A percentile compares a stretch with the other conserved stretches of the same genome.
Conservation (phyloP, 2,797 vertebrate species). For the Galaxias olidus region DNA sequence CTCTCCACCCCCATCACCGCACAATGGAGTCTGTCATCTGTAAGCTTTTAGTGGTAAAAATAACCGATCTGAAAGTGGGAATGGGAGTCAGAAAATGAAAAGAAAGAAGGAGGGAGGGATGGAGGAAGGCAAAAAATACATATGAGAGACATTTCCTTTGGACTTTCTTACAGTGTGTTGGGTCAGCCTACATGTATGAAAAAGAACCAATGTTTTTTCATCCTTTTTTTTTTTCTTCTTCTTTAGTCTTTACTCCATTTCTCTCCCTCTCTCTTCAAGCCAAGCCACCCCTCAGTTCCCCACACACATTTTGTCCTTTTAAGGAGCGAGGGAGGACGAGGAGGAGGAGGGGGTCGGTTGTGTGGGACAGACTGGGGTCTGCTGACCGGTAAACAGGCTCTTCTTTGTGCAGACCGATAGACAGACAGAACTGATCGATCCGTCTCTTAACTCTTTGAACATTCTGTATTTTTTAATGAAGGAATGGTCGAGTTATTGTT, state of each 20-base stretch:
- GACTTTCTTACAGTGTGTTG: constrained; percentile 9
- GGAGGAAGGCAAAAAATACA: constrained; percentile 24
- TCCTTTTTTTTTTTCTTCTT: constrained; percentile 26
- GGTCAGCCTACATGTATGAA: too few relatives aligned
- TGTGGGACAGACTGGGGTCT: constrained; percentile 48
- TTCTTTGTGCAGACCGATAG: constrained; percentile 73
- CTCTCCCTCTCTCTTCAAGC: constrained; percentile 18
- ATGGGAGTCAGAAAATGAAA: constrained; percentile 53
- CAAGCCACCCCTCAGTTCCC: constrained; percentile 40
- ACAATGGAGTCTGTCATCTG: constrained; percentile 68
- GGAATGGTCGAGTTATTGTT: too few relatives aligned
- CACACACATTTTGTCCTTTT: constrained; percentile 67
- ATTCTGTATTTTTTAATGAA: too few relatives aligned
- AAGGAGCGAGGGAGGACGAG: constrained; percentile 60
- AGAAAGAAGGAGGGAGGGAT: constrained; percentile 16
- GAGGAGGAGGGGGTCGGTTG: constrained; percentile 23
- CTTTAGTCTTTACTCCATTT: constrained; percentile 9
- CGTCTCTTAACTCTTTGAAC: too few relatives aligned
- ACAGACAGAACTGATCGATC: too few relatives aligned
- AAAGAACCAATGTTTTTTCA: neutral
- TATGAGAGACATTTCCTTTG: constrained; percentile 24
- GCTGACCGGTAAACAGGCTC: constrained; percentile 70
- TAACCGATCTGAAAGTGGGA: constrained; percentile 59
- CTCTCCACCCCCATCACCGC: constrained; percentile 7
- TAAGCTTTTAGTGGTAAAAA: constrained; percentile 75